Percentiles rank a stretch among this genome's conserved stretches.
phyloP scores from a whole-genome alignment of 2,113 vertebrate genomes.

The Etheostoma spectabile region DNA sequence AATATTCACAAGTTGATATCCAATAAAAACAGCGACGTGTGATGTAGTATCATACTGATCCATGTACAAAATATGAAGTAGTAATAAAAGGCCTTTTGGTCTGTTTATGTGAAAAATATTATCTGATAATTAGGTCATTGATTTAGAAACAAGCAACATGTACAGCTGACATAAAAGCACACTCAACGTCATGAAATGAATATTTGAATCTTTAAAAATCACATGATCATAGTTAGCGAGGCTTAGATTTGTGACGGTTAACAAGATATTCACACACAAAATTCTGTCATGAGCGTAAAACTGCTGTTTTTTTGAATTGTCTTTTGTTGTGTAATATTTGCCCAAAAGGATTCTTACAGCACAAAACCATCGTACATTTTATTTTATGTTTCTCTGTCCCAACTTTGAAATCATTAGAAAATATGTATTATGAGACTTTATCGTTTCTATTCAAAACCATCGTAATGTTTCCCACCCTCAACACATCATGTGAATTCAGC shows the following conservation, averaged over 20 bases:
- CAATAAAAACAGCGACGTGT: neutral
- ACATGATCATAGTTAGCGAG: neutral
- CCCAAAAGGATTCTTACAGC: neutral
- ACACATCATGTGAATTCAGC: conserved; percentile 9
- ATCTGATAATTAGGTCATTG: neutral
- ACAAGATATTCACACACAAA: neutral
- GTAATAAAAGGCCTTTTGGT: neutral
- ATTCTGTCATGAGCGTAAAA: neutral
- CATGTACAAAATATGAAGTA: neutral
- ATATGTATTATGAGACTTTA: neutral
- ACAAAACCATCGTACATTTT: neutral
- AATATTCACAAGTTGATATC: too few species aligned
- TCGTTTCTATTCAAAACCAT: neutral
- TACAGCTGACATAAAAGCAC: neutral
- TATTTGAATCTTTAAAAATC: neutral
- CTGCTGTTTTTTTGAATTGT: neutral
- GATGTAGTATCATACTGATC: neutral
- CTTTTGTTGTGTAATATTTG: neutral
- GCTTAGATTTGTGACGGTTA: neutral
- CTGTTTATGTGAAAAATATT: neutral
- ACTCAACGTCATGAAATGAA: neutral
- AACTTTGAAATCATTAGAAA: neutral
- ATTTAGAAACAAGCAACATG: neutral
- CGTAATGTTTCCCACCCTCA: neutral
- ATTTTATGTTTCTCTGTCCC: neutral